Conservation (phyloP, 2,888 invertebrate species). For the Cephus pygmeus region DNA sequence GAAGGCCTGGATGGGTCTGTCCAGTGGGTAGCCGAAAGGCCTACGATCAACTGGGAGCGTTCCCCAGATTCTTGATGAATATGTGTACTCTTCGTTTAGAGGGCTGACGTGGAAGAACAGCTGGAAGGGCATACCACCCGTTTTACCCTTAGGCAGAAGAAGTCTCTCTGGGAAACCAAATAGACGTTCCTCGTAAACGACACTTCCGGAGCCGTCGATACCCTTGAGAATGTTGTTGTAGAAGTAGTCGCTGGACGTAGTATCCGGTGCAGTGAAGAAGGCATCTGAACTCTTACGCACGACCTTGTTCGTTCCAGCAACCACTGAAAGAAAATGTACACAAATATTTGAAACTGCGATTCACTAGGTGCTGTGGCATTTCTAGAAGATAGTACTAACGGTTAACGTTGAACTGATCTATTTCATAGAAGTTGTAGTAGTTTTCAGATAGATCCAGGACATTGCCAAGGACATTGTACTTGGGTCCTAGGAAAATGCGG, state of each 20-base stretch:
- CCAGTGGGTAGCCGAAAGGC: constrained; percentile 81
- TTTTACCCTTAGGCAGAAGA: constrained; percentile 77
- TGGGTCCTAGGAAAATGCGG: constrained; percentile 78
- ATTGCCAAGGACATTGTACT: constrained; percentile 72
- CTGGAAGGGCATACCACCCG: constrained; percentile 75
- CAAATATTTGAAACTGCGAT: not conserved
- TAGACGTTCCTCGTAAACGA: constrained; percentile 64
- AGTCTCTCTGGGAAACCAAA: constrained; percentile 79
- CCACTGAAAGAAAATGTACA: constrained; percentile 59
- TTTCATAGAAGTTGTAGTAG: constrained; percentile 72
- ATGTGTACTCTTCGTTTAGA: constrained; percentile 66
- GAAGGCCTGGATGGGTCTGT: constrained; percentile 72
- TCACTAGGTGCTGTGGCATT: constrained; percentile 20
- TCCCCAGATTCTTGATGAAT: constrained; percentile 63
- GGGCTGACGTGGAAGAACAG: constrained; percentile 75
- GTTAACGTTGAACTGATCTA: constrained; percentile 67
- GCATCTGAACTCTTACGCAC: constrained; percentile 77
- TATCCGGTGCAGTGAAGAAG: constrained; percentile 73
- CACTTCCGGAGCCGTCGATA: constrained; percentile 67
- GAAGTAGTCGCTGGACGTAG: constrained; percentile 46
- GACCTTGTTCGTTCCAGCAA: constrained; percentile 75
- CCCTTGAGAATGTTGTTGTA: constrained; percentile 48
- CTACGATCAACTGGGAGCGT: constrained; percentile 70
- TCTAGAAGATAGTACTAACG: constrained; percentile 33
- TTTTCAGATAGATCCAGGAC: constrained; percentile 69